Base-by-base conservation (phyloP, 2,113 vertebrate genomes). In the Phainopepla nitens region DNA sequence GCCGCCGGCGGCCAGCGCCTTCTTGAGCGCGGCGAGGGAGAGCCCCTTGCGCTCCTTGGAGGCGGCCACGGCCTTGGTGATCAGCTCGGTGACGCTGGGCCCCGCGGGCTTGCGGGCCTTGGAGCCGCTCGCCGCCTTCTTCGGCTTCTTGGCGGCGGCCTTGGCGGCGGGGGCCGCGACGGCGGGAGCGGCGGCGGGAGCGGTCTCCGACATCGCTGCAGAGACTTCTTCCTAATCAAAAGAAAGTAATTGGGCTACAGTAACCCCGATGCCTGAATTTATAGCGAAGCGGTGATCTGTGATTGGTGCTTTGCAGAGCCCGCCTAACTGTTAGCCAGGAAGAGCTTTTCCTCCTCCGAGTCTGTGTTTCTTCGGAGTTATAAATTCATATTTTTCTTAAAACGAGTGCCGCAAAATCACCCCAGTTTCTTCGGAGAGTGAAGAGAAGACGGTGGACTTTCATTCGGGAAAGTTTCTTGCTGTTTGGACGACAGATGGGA, bases 301-400 rank as follows among this genome's bases (percentile, higher is more conserved):
- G 98, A 98, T 98, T 98, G 98, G 98, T 96, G 97, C 96, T 91
- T 96, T 96, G 94, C 73, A 92, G 95, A 77, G 83, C 94, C 96
- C 97, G 97, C 98, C 94, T 96, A 93, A 97, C 97, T 64, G 94
- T 96, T 90, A 94, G 95, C 95, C 81, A 90, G 95, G 64, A 97
- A 97, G 91, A 94, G 87, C 95, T 97, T 93, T 42, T 96, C 96
- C 94, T 93, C 68, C 93, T 93, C 77, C 47, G 70, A 92, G 85
- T 94, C 97, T 98, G 98, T 98, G 98, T 98, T 98, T 98, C 95
- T 98, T 98, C 82, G 69, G 93, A 83, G 96, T 97, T 90, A 96
- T 97, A 98, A 98, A 98, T 96, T 71, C 68, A 33, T 78, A 58
- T 97, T 97, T 98, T 98, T 96, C 60, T 13, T 42, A 86, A 95